phyloP scores from a whole-genome alignment of 23 tunicate genomes.

The Aplidium turbinatum region DNA sequence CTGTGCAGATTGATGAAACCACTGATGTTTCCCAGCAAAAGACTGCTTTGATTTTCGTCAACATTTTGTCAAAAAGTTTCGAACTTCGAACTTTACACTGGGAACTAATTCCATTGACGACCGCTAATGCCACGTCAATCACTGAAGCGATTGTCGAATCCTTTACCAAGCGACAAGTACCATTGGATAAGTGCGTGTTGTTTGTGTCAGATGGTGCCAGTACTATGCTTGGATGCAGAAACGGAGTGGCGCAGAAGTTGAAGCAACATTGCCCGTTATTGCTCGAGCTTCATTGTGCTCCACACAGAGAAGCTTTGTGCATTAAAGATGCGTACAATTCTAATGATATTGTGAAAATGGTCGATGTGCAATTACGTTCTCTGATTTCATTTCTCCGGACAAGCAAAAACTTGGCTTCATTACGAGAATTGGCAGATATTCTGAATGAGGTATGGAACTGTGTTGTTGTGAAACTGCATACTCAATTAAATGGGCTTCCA shows the following conservation, averaged over 20 bases:
- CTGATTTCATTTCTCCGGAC: background rate
- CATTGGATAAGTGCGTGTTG: slow-evolving; percentile 9
- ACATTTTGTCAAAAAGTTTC: background rate
- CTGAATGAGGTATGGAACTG: slow-evolving; percentile 1
- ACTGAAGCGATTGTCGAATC: slow-evolving; percentile 4
- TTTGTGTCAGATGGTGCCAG: slow-evolving; percentile 20
- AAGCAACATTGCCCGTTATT: slow-evolving; percentile 12
- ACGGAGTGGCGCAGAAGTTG: background rate
- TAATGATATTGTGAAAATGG: background rate
- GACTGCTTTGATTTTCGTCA: slow-evolving; percentile 7
- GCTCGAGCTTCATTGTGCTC: slow-evolving; percentile 17
- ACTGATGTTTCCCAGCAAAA: slow-evolving; percentile 2
- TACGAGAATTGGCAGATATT: slow-evolving; percentile 1
- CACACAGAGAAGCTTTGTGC: slow-evolving; percentile 20
- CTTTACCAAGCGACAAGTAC: slow-evolving; percentile 2
- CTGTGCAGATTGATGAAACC: slow-evolving; percentile 7
- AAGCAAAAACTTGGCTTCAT: slow-evolving; percentile 8
- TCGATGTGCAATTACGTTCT: background rate
- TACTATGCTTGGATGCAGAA: slow-evolving; percentile 19
- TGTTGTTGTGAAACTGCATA: too few relatives aligned
- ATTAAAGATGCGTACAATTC: background rate
- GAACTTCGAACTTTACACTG: slow-evolving; percentile 1
- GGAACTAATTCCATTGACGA: slow-evolving; percentile 8
- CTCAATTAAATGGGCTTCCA: too few relatives aligned
- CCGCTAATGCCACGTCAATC: background rate